A percentile compares a stretch with the other conserved stretches of the same genome.
These are phyloP conservation scores for Drosophila suboccidentalis DNA, from an alignment of 2,888 invertebrate genomes.

Conservation along the genomic window DNA sequence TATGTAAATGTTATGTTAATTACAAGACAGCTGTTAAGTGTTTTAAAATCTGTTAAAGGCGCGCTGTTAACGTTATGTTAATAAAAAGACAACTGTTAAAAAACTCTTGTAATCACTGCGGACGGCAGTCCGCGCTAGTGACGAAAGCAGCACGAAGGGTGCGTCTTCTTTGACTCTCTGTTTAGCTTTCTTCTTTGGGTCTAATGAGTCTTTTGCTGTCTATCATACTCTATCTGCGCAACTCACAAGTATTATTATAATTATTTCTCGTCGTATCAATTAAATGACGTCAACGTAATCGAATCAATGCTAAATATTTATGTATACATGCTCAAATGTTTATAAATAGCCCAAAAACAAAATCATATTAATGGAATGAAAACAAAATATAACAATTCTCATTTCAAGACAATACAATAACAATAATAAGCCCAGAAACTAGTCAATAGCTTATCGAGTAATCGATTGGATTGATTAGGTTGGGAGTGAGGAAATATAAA, in stretches of 20 bases:
- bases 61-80: background rate
- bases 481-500: background rate
- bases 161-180: background rate
- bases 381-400: background rate
- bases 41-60: background rate
- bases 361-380: constrained; percentile 18
- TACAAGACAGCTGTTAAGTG: background rate
- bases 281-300: constrained; percentile 45
- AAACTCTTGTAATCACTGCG: background rate
- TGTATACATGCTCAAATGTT: constrained; percentile 6
- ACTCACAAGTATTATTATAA: constrained; percentile 2
- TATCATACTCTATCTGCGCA: background rate
- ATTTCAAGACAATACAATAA: constrained; percentile 7
- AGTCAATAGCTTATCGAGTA: constrained; percentile 22
- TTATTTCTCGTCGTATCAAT: constrained; percentile 15
- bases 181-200: background rate
- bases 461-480: constrained; percentile 14
- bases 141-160: no score
- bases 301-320: constrained; percentile 39
- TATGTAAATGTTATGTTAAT: background rate
- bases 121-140: no score
- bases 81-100: background rate
- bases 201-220: background rate
- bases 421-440: background rate
- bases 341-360: constrained; percentile 23